A percentile compares a stretch with the other conserved stretches of the same genome.
Conservation (phyloP, 2,113 vertebrate species). For the Mus musculus region DNA sequence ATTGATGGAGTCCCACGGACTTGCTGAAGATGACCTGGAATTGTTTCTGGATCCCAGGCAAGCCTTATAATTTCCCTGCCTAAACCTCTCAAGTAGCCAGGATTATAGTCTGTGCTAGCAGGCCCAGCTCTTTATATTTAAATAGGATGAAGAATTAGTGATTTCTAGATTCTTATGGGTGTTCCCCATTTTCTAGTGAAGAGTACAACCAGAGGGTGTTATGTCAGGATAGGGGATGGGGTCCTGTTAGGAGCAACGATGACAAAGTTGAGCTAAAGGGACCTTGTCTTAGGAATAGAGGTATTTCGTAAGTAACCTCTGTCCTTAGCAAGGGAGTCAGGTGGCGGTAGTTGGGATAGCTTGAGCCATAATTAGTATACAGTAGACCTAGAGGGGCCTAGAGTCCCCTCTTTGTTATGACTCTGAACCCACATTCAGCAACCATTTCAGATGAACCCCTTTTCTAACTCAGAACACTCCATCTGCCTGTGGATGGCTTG, state of each 20-base stretch:
- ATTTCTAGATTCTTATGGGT: not conserved
- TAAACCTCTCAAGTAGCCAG: not conserved
- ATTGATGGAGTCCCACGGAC: not conserved
- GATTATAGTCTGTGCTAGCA: not conserved
- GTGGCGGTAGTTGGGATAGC: not conserved
- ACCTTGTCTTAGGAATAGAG: not conserved
- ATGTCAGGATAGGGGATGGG: not conserved
- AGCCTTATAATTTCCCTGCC: not conserved
- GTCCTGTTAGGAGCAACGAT: not conserved
- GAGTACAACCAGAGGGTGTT: not conserved
- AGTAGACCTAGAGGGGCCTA: not conserved
- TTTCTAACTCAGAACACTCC: not conserved
- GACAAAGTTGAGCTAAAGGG: not conserved
- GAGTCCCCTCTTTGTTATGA: not conserved
- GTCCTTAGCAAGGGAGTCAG: not conserved
- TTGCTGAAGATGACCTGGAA: not conserved
- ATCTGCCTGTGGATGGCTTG: not conserved
- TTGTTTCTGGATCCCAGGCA: not conserved
- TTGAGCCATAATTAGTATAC: not conserved
- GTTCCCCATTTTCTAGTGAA: not conserved
- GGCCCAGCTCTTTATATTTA: not conserved
- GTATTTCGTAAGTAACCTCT: not conserved
- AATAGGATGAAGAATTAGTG: not conserved
- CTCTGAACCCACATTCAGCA: not conserved
- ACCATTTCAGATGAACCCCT: not conserved